These are phyloP conservation scores for Puma concolor DNA, from an alignment of 2,113 vertebrate species.

Conservation along the genomic window DNA sequence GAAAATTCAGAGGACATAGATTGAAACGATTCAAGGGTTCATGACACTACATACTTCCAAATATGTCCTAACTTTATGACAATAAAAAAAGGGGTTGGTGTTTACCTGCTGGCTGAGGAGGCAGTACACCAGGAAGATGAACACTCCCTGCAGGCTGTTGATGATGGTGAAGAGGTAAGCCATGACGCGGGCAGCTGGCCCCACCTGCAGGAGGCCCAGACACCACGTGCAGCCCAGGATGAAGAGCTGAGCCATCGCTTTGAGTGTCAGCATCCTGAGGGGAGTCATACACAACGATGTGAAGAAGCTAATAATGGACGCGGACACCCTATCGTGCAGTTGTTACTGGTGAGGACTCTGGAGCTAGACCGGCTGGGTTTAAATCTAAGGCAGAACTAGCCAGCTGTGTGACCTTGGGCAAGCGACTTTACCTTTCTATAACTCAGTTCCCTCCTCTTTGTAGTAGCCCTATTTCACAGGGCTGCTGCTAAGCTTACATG, in stretches of 20 bases:
- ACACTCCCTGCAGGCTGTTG: slow-evolving; percentile 79
- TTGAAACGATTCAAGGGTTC: neutral
- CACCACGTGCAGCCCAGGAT: slow-evolving; percentile 81
- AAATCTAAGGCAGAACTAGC: too few species aligned
- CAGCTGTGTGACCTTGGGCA: too few species aligned
- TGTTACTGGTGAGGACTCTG: too few species aligned
- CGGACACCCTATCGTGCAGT: too few species aligned
- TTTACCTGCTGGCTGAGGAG: slow-evolving; percentile 80
- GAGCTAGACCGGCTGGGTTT: too few species aligned
- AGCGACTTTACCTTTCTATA: too few species aligned
- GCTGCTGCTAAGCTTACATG: too few species aligned
- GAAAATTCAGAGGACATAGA: neutral
- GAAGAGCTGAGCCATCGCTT: slow-evolving; percentile 70
- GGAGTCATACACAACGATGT: too few species aligned
- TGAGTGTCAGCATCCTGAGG: slow-evolving; percentile 75
- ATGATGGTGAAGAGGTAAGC: slow-evolving; percentile 79
- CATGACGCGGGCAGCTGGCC: fast-evolving
- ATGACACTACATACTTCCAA: neutral
- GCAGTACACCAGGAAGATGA: slow-evolving; percentile 83
- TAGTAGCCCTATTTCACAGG: too few species aligned
- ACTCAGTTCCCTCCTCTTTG: too few species aligned
- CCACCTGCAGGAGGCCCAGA: slow-evolving; percentile 73
- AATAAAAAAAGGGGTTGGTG: neutral
- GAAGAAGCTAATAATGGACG: too few species aligned
- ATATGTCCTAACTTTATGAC: neutral